phyloP scores from a whole-genome alignment of 2,113 vertebrate genomes.

The Emydocephalus ijimae region DNA sequence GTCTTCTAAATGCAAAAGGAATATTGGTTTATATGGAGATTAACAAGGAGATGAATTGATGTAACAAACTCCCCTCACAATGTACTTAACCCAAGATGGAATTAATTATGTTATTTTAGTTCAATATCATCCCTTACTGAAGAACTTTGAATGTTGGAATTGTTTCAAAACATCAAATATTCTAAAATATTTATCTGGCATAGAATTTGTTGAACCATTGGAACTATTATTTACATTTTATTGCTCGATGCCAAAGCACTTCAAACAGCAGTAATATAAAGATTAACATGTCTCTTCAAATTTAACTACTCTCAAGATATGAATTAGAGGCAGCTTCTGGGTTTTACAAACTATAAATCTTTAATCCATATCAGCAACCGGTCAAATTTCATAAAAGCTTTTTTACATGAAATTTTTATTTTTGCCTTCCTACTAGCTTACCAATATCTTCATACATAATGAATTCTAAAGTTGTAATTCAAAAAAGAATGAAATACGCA shows the following conservation, averaged over 20 bases:
- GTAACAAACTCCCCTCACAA: neutral
- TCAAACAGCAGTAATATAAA: slow-evolving; percentile 20
- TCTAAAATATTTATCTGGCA: slow-evolving; percentile 8
- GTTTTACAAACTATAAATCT: neutral
- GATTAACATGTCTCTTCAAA: slow-evolving; percentile 3
- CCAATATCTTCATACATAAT: neutral
- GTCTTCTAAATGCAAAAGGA: neutral
- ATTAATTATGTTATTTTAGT: neutral
- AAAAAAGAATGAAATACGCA: neutral
- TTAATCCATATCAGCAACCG: neutral
- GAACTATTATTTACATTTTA: slow-evolving; percentile 21
- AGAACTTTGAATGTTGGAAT: neutral
- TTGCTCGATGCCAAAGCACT: neutral
- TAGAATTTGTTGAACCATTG: neutral
- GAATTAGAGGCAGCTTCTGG: neutral
- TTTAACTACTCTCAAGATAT: neutral
- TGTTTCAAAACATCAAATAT: neutral
- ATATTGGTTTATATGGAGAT: slow-evolving; percentile 11
- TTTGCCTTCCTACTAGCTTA: neutral
- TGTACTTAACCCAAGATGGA: neutral
- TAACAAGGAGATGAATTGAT: neutral
- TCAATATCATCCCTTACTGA: neutral
- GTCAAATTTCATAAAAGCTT: neutral
- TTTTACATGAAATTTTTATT: neutral
- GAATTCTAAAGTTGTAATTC: neutral